These are phyloP conservation scores for Hoplias malabaricus DNA, from an alignment of 2,113 vertebrate genomes.

Conservation along the genomic window DNA sequence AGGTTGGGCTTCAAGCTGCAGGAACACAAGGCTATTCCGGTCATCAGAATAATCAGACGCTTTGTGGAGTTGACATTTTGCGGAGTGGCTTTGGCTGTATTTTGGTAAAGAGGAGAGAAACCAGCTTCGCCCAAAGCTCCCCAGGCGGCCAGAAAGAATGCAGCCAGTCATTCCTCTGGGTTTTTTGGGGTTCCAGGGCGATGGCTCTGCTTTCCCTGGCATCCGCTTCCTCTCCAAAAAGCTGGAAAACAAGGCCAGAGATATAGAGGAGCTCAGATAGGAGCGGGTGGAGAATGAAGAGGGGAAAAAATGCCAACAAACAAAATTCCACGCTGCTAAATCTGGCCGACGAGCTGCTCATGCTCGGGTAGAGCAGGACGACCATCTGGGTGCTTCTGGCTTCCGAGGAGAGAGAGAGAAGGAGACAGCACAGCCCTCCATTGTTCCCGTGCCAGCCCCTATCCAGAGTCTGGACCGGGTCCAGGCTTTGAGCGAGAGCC, in stretches of 20 bases:
- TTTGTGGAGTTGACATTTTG: constrained; percentile 36
- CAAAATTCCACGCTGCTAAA: constrained; percentile 72
- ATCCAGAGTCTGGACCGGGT: constrained; percentile 42
- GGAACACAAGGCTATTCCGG: not conserved
- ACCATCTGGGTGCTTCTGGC: constrained; percentile 69
- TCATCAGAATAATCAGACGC: not conserved
- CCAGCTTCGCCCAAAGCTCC: constrained; percentile 20
- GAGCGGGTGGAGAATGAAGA: constrained; percentile 50
- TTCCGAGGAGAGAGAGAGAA: constrained; percentile 10
- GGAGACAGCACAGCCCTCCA: constrained; percentile 42
- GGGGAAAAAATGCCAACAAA: constrained; percentile 64
- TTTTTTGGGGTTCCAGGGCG: constrained; percentile 16
- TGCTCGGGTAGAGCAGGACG: constrained; percentile 48
- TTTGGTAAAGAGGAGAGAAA: constrained; percentile 12
- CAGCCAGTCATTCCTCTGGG: constrained; percentile 16
- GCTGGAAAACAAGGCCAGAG: constrained; percentile 61
- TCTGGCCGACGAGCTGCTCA: constrained; percentile 53
- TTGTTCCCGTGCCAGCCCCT: constrained; percentile 50
- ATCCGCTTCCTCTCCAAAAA: constrained; percentile 26
- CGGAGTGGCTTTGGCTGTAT: not conserved
- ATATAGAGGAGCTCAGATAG: constrained; percentile 68
- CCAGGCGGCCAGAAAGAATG: constrained; percentile 16
- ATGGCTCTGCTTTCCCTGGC: constrained; percentile 46
- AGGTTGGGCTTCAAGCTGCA: constrained; percentile 6
- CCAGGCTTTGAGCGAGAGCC: constrained; percentile 1